Evolutionary conservation across 2,888 invertebrate genomes (phyloP).

Genomic region (Emmelina monodactyla): DNA sequence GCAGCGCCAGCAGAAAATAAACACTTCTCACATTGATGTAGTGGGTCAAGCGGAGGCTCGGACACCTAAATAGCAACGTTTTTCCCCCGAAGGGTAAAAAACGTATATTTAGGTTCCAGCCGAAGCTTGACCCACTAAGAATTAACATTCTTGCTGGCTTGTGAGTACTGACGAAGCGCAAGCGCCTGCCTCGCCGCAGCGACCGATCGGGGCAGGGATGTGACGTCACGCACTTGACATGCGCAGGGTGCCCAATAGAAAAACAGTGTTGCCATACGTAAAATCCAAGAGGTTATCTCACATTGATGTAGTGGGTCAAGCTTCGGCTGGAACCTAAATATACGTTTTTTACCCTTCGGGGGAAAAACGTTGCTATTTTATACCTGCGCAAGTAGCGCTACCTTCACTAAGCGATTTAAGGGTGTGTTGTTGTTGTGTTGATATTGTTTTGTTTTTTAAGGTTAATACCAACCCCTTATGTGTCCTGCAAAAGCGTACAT

Average conservation of each 20-base stretch:
- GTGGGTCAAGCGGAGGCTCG: conserved; percentile 7
- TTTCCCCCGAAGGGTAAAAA: conserved; percentile 11
- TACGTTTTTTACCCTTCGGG: conserved; percentile 11
- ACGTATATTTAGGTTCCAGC: conserved; percentile 12
- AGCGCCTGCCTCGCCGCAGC: too few relatives aligned
- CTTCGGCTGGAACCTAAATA: conserved; percentile 12
- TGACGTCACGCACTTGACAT: too few relatives aligned
- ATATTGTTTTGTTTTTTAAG: too few relatives aligned
- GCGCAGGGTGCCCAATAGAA: too few relatives aligned
- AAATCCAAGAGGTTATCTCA: too few relatives aligned
- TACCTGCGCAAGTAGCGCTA: too few relatives aligned
- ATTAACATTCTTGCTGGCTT: conserved; percentile 4
- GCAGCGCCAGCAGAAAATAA: conserved; percentile 7
- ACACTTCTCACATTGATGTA: conserved; percentile 7
- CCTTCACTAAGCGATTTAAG: too few relatives aligned
- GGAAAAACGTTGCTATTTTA: conserved; percentile 7
- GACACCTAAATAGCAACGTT: conserved; percentile 6
- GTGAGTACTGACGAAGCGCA: conserved; percentile 2
- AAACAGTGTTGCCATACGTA: neutral
- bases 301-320: too few relatives aligned
- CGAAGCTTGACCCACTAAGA: conserved; percentile 9
- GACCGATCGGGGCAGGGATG: too few relatives aligned
- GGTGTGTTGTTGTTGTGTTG: too few relatives aligned
- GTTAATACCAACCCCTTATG: too few relatives aligned
- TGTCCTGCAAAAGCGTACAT: too few relatives aligned